Evolutionary conservation across 2,888 invertebrate genomes (phyloP), one percentile per base, ranked within the genome.

Genomic region (Mythimna loreyi): DNA sequence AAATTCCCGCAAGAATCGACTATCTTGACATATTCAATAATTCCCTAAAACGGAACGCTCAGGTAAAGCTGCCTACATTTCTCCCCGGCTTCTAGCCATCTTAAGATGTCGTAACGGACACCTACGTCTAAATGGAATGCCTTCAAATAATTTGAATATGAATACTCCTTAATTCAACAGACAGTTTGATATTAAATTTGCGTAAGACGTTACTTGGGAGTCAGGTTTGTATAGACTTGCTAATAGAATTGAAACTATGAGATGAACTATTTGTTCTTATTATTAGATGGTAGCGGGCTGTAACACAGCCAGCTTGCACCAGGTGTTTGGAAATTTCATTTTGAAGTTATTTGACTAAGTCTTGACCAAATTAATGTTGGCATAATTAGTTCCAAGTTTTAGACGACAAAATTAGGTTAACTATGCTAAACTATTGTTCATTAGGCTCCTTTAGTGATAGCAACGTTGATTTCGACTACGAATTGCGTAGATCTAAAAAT

Each of bases 91-190:
- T 60, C 52, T n/a, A 81, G 33, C 43, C 47, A 30, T 52, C 77
- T 77, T 52, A 71, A 76, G 36, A 78, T 68, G 60, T 78, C 66
- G 57, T 63, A 78, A 60, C 59, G 56, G 77, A 79, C 70, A 81
- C 75, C 70, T 76, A 70, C 71, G 43, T 80, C 59, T 74, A 66
- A 71, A 68, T 60, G 57, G 53, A 72, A 72, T 67, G 33, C 65
- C 69, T 67, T 74, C 67, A 85, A 86, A 87, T 89, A 86, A 91
- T 92, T 90, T 92, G 89, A 91, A 92, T 92, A 88, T 91, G 92
- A 92, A 92, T 91, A 75, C 85, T 69, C 81, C 85, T 89, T 90
- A 89, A 92, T 92, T 90, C 85, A 83, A 85, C 89, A 84, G 85
- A 75, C 85, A 83, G 87, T 80, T 85, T 85, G 86, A 85, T 89